phyloP scores from a whole-genome alignment of 1,140 invertebrate species.

The Ostrea denselamellosa region DNA sequence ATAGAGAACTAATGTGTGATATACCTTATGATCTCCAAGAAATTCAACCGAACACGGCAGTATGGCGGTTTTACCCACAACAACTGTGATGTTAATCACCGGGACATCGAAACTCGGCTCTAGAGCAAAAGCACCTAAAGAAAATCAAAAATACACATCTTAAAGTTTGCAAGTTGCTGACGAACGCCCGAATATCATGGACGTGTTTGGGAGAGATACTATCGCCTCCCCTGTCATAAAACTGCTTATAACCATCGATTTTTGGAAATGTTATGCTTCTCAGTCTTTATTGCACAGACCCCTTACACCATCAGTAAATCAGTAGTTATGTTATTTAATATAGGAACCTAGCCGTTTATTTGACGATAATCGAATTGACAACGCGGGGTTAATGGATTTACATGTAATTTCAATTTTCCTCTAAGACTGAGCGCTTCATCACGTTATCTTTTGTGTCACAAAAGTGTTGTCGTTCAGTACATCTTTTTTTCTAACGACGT shows the following conservation, averaged over 20 bases:
- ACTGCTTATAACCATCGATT: constrained; percentile 11
- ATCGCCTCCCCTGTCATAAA: constrained; percentile 9
- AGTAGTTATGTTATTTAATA: constrained; percentile 17
- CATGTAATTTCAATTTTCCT: constrained; percentile 41
- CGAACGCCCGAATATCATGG: neutral
- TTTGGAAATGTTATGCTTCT: neutral
- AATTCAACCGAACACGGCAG: constrained; percentile 96
- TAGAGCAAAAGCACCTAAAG: constrained; percentile 55
- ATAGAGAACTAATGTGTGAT: neutral
- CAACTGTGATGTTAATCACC: constrained; percentile 95
- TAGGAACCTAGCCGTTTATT: neutral
- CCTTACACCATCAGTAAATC: constrained; percentile 32
- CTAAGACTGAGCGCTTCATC: constrained; percentile 3
- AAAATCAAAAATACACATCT: neutral
- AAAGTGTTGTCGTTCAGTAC: neutral
- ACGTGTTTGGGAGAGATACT: neutral
- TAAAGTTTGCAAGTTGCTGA: neutral
- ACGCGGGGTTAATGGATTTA: constrained; percentile 29
- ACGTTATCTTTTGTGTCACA: constrained; percentile 30
- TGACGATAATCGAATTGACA: constrained; percentile 39
- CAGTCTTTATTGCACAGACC: neutral
- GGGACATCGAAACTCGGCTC: constrained; percentile 86
- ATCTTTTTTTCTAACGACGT: constrained; percentile 19
- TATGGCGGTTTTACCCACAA: constrained; percentile 91
- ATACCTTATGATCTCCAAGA: constrained; percentile 92